Evolutionary conservation across 2,888 invertebrate genomes (phyloP), one percentile per base, ranked within the genome.

Genomic region (Cataglyphis albicans): DNA sequence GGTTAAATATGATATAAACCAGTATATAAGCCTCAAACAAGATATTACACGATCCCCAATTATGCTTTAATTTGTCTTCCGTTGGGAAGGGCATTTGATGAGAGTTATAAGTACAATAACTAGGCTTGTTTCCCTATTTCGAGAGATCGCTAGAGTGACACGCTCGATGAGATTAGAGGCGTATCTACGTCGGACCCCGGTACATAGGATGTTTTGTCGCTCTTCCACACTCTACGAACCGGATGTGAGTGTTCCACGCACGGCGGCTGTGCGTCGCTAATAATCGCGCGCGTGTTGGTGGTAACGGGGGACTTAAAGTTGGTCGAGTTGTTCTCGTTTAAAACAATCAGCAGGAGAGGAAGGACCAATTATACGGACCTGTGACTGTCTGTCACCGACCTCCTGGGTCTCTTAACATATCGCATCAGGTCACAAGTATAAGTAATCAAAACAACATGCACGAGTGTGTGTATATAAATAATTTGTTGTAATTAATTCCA

Each of bases 271-370:
- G 85, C 82, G 82, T 81, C 89, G 89, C 89, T 92, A 91, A 92
- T 93, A 91, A 92, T 90, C 91, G 89, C 90, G 91, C 90, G 90
- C 92, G 91, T 91, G 92, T 92, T 91, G 91, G 89, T 91, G 86
- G 88, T 88, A 87, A 89, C 88, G 84, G 91, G 91, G 91, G 91
- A 91, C 90, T 91, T 89, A 84, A 89, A 91, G 88, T 86, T 88
- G 88, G 89, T 90, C 91, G 92, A 93, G 93, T 93, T 93, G 92
- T 92, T 93, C 93, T 94, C 93, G 92, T 94, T 94, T 93, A 93
- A 94, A 93, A 93, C 94, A 94, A 94, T 94, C 94, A 94, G 90
- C 92, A 91, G 86, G 88, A 91, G 92, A 93, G 94, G 93, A 94
- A 94, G 93, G 91, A 87, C 92, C 94, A 94, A 94, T 94, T 94